Percentiles rank a stretch among this genome's conserved stretches.
Conservation (phyloP, 2,797 vertebrate genomes). For the Otolemur crassicaudatus region DNA sequence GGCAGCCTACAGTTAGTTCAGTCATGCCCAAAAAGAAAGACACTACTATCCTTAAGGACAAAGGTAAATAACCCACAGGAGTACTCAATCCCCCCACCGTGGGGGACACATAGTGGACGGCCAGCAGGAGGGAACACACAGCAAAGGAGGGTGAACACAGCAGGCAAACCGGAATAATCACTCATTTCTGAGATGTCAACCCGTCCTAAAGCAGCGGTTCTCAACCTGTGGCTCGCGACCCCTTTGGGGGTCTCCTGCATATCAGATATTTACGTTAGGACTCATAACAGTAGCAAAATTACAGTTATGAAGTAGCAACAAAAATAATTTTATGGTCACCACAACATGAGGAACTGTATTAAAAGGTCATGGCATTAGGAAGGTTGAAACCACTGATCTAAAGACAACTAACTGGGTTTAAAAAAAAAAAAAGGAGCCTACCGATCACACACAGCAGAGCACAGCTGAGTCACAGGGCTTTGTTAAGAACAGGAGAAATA, state of each 20-base stretch:
- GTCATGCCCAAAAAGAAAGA: constrained; percentile 53
- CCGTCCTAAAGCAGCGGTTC: too few relatives aligned
- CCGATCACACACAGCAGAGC: constrained; percentile 18
- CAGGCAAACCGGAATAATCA: background rate
- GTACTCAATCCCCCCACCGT: constrained; percentile 23
- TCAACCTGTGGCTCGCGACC: too few relatives aligned
- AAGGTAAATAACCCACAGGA: constrained; percentile 46
- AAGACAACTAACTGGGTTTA: too few relatives aligned
- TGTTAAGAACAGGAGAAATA: constrained; percentile 17
- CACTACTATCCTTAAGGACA: constrained; percentile 47
- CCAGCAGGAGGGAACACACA: background rate
- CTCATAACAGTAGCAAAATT: too few relatives aligned
- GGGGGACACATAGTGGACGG: background rate
- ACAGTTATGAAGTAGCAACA: too few relatives aligned
- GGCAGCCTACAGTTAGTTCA: constrained; percentile 55
- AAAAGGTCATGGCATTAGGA: too few relatives aligned
- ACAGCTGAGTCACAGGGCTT: background rate
- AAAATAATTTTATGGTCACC: too few relatives aligned
- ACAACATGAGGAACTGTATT: too few relatives aligned
- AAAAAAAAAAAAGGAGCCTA: background rate
- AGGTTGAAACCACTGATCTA: too few relatives aligned
- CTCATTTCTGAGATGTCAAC: background rate
- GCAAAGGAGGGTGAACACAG: constrained; percentile 4
- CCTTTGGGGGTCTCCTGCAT: too few relatives aligned
- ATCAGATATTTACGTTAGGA: too few relatives aligned